Evolutionary conservation across 1,140 invertebrate genomes (phyloP).

Genomic region (Meloidogyne floridensis): DNA sequence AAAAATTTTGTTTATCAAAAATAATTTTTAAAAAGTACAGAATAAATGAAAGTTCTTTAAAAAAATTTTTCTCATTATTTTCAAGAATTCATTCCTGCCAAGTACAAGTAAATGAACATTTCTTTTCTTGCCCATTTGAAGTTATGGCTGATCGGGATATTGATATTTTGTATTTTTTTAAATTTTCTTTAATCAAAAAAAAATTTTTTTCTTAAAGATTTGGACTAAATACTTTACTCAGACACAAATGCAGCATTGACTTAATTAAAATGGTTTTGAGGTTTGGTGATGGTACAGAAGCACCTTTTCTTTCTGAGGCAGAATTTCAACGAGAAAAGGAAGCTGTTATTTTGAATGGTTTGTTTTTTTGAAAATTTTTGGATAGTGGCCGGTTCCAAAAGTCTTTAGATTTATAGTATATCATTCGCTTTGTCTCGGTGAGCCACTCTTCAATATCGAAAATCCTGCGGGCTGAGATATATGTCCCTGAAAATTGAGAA

Average conservation of each 20-base stretch:
- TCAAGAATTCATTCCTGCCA: slow-evolving; percentile 70
- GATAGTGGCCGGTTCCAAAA: no score
- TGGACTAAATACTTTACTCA: slow-evolving; percentile 92
- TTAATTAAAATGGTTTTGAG: slow-evolving; percentile 82
- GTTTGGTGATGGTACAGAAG: slow-evolving; percentile 92
- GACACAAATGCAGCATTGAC: slow-evolving; percentile 90
- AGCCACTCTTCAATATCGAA: no score
- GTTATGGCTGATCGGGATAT: slow-evolving; percentile 96
- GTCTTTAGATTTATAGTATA: no score
- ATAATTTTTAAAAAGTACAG: background rate
- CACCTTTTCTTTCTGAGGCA: slow-evolving; percentile 82
- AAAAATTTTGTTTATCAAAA: background rate
- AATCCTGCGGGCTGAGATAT: no score
- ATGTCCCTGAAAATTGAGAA: no score
- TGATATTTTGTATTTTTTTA: slow-evolving; percentile 79
- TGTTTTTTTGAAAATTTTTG: background rate
- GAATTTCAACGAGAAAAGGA: slow-evolving; percentile 68
- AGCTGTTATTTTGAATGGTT: slow-evolving; percentile 19
- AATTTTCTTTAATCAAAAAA: background rate
- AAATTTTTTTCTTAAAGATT: background rate
- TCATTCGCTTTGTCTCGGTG: no score
- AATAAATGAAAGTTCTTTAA: slow-evolving; percentile 13
- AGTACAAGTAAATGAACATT: slow-evolving; percentile 89
- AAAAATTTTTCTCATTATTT: background rate
- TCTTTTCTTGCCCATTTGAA: slow-evolving; percentile 85